These are phyloP conservation scores for Tribolium freemani DNA, from an alignment of 2,888 invertebrate species.

Conservation along the genomic window DNA sequence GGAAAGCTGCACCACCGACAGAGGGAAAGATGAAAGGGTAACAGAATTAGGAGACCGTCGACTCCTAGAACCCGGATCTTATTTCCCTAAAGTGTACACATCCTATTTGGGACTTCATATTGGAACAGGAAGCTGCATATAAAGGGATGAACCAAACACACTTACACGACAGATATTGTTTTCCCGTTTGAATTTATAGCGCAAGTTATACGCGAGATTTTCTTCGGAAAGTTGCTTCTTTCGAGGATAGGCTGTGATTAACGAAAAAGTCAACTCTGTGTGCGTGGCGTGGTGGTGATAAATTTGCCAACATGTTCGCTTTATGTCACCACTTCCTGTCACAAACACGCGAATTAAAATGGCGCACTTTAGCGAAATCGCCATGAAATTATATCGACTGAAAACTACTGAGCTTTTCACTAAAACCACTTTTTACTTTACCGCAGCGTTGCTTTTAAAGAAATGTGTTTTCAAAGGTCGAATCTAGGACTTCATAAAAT, in stretches of 20 bases:
- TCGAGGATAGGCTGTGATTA: neutral
- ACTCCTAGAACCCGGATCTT: slow-evolving; percentile 48
- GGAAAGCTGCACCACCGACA: slow-evolving; percentile 30
- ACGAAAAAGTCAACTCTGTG: slow-evolving; percentile 14
- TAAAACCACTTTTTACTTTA: slow-evolving; percentile 30
- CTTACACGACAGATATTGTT: slow-evolving; percentile 42
- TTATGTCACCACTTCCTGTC: slow-evolving; percentile 62
- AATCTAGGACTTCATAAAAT: slow-evolving; percentile 36
- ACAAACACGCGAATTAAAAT: slow-evolving; percentile 62
- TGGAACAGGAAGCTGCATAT: slow-evolving; percentile 44
- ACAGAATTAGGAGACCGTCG: slow-evolving; percentile 48
- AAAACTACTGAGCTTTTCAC: slow-evolving; percentile 54
- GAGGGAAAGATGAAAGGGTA: slow-evolving; percentile 53
- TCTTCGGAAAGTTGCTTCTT: neutral
- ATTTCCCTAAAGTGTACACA: slow-evolving; percentile 53
- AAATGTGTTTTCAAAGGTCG: slow-evolving; percentile 32
- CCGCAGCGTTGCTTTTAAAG: slow-evolving; percentile 17
- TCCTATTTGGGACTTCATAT: slow-evolving; percentile 47
- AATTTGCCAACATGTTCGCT: slow-evolving; percentile 48
- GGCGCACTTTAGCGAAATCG: slow-evolving; percentile 60
- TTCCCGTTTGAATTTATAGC: slow-evolving; percentile 39
- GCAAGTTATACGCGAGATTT: slow-evolving; percentile 29
- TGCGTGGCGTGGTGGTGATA: slow-evolving; percentile 9
- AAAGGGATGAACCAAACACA: slow-evolving; percentile 44
- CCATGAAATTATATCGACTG: slow-evolving; percentile 65